phyloP scores from a whole-genome alignment of 2,797 vertebrate species.

The Notamacropus eugenii region DNA sequence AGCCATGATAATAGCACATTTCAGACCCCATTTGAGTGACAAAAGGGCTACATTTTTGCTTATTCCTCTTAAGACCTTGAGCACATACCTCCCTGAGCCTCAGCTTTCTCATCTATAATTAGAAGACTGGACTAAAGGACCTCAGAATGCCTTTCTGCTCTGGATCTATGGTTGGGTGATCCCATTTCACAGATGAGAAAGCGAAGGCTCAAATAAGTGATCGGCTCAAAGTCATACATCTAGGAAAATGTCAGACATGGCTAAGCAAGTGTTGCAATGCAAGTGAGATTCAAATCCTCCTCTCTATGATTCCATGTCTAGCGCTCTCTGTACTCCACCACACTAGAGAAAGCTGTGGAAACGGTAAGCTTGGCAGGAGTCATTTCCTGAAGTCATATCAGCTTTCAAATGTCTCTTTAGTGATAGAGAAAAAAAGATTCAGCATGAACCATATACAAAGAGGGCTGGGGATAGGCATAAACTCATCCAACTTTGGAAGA shows the following conservation, averaged over 20 bases:
- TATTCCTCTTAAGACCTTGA: neutral
- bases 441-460: neutral
- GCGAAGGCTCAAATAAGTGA: neutral
- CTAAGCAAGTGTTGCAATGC: neutral
- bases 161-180: neutral
- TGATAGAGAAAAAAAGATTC: neutral
- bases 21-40: neutral
- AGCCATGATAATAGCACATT: neutral
- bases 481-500: neutral
- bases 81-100: neutral
- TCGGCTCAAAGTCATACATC: neutral
- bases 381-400: neutral
- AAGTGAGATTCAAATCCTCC: neutral
- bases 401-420: neutral
- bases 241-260: neutral
- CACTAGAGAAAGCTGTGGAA: neutral
- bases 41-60: neutral
- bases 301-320: neutral
- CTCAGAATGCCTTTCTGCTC: neutral
- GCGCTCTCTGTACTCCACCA: neutral
- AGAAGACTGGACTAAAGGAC: neutral
- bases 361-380: neutral
- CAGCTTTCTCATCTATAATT: neutral
- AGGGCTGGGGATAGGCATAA: neutral
- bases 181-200: neutral